These are phyloP conservation scores for honey bee (Apis mellifera) DNA, from an alignment of 1,140 invertebrate genomes.

Conservation along the genomic window Amel_HAv3.1 CM009946.2:1855501-1856000, in stretches of 20 bases:
- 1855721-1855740: slow-evolving; percentile 13
- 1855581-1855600: no score
- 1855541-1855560: no score
- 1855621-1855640: no score
- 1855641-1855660: no score
- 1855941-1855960: no score
- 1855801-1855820: slow-evolving; percentile 10
- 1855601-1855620: no score
- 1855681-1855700: neutral
- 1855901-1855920: neutral
- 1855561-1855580: no score
- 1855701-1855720: slow-evolving; percentile 4
- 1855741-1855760: slow-evolving; percentile 8
- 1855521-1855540: no score
- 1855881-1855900: slow-evolving; percentile 12
- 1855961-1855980: neutral
- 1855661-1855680: neutral
- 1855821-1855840: slow-evolving; percentile 10
- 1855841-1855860: neutral
- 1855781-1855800: slow-evolving; percentile 8
- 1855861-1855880: slow-evolving; percentile 22
- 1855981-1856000: neutral
- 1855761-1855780: slow-evolving; percentile 8
- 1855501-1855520: no score
- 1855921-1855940: neutral